Percentiles rank a stretch among this genome's conserved stretches.
Conservation (phyloP, 92 coral and sea anemone species). For the Porites evermanni region DNA sequence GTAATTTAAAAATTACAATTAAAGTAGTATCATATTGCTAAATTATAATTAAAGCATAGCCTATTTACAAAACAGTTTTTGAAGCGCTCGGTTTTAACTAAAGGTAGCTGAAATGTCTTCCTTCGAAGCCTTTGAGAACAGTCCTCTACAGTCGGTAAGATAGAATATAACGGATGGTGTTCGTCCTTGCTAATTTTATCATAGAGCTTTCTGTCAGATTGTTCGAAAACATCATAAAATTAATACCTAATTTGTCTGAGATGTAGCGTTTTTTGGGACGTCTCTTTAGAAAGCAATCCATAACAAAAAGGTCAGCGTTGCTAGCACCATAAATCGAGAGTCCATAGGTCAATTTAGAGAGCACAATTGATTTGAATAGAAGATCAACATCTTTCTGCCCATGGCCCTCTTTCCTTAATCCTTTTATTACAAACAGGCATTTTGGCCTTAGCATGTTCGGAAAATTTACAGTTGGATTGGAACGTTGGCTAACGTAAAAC, state of each 20-base stretch:
- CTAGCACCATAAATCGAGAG: conserved; percentile 4
- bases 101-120: too few relatives aligned
- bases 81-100: too few relatives aligned
- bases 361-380: conserved; percentile 1
- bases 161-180: too few relatives aligned
- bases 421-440: neutral
- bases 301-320: neutral
- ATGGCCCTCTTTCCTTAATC: neutral
- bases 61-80: too few relatives aligned
- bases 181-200: too few relatives aligned
- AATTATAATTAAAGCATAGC: too few relatives aligned
- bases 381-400: neutral
- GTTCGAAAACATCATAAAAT: neutral
- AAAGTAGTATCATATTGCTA: neutral
- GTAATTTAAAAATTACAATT: neutral
- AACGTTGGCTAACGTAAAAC: neutral
- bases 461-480: conserved; percentile 13
- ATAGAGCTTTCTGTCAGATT: too few relatives aligned
- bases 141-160: too few relatives aligned
- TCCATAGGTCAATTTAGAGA: neutral
- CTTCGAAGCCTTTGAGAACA: too few relatives aligned
- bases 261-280: neutral
- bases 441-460: conserved; percentile 5
- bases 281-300: too few relatives aligned
- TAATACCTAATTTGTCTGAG: neutral